Evolutionary conservation across 2,113 vertebrate genomes (phyloP).

Genomic region (Trachemys scripta): DNA sequence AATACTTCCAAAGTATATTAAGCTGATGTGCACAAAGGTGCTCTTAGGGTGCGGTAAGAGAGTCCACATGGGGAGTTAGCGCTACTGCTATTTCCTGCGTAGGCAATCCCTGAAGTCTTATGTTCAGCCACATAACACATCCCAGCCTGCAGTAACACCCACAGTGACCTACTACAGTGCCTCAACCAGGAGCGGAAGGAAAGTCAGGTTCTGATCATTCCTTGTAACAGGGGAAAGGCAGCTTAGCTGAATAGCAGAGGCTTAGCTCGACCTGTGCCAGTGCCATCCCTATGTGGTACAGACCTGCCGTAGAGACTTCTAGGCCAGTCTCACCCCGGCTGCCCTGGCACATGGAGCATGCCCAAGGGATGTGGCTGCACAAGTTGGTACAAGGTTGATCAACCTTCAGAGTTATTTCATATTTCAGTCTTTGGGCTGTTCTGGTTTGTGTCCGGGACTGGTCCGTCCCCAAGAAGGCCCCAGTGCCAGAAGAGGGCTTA

Average conservation of each 20-base stretch:
- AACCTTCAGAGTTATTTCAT: not conserved
- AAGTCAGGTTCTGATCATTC: not conserved
- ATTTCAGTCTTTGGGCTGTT: not conserved
- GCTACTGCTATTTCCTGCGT: not conserved
- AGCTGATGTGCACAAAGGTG: not conserved
- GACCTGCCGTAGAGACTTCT: not conserved
- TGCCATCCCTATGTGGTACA: not conserved
- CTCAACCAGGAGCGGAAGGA: not conserved
- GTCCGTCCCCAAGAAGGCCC: not conserved
- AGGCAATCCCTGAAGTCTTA: not conserved
- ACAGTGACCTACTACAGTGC: not conserved
- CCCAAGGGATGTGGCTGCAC: not conserved
- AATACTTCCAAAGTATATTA: not conserved
- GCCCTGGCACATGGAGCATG: not conserved
- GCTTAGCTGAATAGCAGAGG: not conserved
- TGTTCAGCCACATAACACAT: not conserved
- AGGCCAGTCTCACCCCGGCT: not conserved
- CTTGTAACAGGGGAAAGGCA: not conserved
- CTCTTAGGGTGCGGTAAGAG: not conserved
- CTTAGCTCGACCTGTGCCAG: not conserved
- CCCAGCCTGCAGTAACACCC: not conserved
- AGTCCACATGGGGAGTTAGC: too few species aligned
- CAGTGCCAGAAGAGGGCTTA: not conserved
- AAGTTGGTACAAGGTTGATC: not conserved
- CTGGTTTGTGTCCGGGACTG: not conserved